Conservation (phyloP, 2,113 vertebrate genomes). For the Engraulis encrasicolus region DNA sequence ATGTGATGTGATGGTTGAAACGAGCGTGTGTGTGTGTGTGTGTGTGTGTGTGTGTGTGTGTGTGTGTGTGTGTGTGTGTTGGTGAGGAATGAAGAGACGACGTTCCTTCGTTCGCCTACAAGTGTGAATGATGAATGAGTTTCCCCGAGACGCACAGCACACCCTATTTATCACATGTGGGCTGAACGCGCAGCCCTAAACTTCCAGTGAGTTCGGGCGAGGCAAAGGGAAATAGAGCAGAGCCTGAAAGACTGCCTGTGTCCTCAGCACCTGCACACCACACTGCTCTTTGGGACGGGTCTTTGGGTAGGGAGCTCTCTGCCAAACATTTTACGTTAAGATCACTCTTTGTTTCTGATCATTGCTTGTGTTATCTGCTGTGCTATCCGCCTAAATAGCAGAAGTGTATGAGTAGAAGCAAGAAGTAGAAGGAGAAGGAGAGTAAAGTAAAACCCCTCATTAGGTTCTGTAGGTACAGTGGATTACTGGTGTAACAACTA, state of each 20-base stretch:
- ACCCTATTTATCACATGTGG: conserved; percentile 12
- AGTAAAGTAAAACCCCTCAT: too few species aligned
- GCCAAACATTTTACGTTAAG: neutral
- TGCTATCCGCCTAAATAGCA: too few species aligned
- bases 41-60: neutral
- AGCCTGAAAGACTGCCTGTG: neutral
- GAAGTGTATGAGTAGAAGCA: too few species aligned
- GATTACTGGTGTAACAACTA: too few species aligned
- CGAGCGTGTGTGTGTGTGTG: neutral
- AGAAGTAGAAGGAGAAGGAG: too few species aligned
- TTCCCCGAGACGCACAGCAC: neutral
- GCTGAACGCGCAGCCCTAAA: neutral
- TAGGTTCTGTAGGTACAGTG: too few species aligned
- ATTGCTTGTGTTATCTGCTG: too few species aligned
- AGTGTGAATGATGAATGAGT: conserved; percentile 21
- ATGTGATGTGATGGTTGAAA: conserved; percentile 15
- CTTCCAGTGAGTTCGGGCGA: neutral
- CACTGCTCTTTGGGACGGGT: too few species aligned
- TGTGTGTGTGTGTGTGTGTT: neutral
- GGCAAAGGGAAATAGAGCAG: neutral
- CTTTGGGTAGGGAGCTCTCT: neutral
- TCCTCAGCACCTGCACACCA: neutral
- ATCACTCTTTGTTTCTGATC: too few species aligned
- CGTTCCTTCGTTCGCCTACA: neutral
- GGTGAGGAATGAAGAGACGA: neutral